phyloP scores from a whole-genome alignment of 2,113 vertebrate genomes.

The Trematocara stigmaticum region DNA sequence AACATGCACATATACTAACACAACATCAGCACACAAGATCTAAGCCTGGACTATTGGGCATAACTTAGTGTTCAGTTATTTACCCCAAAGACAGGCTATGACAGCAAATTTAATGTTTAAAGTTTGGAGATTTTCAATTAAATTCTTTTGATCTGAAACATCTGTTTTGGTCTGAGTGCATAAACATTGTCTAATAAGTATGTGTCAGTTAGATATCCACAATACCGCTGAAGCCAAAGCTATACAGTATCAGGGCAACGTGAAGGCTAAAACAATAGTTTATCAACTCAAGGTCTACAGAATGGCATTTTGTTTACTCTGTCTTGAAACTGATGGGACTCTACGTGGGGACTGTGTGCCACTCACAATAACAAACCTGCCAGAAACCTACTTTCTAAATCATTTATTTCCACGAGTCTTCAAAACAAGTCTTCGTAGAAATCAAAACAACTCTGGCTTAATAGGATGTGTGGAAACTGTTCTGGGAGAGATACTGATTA shows the following conservation, averaged over 20 bases:
- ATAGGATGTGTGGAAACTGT: background rate
- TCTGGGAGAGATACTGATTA: background rate
- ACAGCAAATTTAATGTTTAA: background rate
- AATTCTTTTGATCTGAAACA: background rate
- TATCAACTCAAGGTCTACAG: conserved; percentile 3
- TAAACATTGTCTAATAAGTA: background rate
- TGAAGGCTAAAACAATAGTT: background rate
- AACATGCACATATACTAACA: background rate
- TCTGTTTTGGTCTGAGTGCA: background rate
- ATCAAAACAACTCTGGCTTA: background rate
- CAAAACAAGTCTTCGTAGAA: background rate
- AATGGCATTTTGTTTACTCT: conserved; percentile 14
- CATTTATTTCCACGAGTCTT: conserved; percentile 9
- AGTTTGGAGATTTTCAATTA: background rate
- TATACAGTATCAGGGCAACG: background rate
- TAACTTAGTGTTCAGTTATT: background rate
- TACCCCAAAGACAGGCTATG: background rate
- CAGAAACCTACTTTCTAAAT: background rate
- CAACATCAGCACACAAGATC: background rate
- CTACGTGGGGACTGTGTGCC: background rate
- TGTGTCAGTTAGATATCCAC: background rate
- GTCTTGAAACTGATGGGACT: background rate
- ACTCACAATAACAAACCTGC: background rate
- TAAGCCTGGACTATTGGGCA: background rate
- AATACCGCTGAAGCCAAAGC: background rate